A percentile compares a stretch with the other conserved stretches of the same genome.
phyloP scores from a whole-genome alignment of 2,888 invertebrate species.

The Apamea sordens region DNA sequence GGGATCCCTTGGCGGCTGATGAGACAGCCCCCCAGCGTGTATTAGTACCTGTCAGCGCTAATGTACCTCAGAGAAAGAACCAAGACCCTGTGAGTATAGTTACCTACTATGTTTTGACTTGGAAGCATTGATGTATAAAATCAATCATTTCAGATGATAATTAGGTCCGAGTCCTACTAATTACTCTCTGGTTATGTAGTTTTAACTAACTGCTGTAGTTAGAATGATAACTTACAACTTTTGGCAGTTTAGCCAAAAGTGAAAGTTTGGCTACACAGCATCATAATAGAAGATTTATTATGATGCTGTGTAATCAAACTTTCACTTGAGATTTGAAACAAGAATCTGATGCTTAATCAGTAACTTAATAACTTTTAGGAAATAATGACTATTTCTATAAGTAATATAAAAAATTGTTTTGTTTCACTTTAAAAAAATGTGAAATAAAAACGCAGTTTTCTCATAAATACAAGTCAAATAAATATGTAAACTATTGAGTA shows the following conservation, averaged over 20 bases:
- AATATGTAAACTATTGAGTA: too few species aligned
- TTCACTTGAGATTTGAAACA: background rate
- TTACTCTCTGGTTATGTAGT: conserved; percentile 5
- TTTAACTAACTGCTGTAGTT: background rate
- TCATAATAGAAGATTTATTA: background rate
- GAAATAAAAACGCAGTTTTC: background rate
- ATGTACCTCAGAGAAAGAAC: conserved; percentile 82
- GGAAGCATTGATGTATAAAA: background rate
- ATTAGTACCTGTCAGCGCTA: conserved; percentile 91
- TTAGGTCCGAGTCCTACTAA: background rate
- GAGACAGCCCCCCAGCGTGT: conserved; percentile 97
- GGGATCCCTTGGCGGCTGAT: conserved; percentile 97
- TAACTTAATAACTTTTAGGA: background rate
- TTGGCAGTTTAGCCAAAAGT: background rate
- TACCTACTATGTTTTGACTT: background rate
- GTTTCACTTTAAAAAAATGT: background rate
- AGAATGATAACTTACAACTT: background rate
- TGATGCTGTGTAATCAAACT: background rate
- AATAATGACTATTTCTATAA: background rate
- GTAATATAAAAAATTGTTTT: background rate
- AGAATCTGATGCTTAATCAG: background rate
- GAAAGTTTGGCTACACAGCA: background rate
- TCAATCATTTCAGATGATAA: background rate
- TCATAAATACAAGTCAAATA: background rate
- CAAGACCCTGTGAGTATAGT: conserved; percentile 82